A percentile compares a stretch with the other conserved stretches of the same genome.
phyloP scores from a whole-genome alignment of 2,888 invertebrate species.

The Dichetophora obliterata region DNA sequence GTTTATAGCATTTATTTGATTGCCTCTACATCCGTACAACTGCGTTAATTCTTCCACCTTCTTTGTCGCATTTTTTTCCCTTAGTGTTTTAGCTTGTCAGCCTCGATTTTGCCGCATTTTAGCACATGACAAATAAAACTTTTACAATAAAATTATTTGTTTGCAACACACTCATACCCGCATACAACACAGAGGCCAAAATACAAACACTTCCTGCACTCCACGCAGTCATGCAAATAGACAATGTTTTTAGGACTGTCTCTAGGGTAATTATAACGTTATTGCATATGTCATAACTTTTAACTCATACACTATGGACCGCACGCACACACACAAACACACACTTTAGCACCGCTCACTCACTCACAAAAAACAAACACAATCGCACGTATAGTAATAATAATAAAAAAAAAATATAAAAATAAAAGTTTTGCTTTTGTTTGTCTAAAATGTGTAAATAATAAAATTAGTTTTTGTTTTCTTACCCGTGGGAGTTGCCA shows the following conservation, averaged over 20 bases:
- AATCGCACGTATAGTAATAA: neutral
- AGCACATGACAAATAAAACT: constrained; percentile 11
- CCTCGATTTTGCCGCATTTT: neutral
- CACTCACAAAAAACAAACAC: neutral
- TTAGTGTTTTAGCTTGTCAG: neutral
- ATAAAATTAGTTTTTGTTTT: constrained; percentile 47
- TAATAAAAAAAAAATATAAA: neutral
- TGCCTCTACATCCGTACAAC: too few species aligned
- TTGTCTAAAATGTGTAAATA: constrained; percentile 41
- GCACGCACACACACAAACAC: too few species aligned
- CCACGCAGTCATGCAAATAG: neutral
- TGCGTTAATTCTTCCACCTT: too few species aligned
- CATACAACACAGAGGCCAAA: neutral
- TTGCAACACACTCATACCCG: neutral
- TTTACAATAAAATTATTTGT: constrained; percentile 20
- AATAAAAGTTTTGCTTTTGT: constrained; percentile 24
- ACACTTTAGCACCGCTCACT: too few species aligned
- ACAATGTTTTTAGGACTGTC: constrained; percentile 3
- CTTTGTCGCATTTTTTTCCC: neutral
- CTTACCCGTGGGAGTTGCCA: constrained; percentile 3
- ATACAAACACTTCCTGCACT: neutral
- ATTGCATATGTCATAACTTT: constrained; percentile 48
- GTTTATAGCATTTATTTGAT: too few species aligned
- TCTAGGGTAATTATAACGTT: constrained; percentile 47
- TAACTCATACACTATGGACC: constrained; percentile 23